A percentile compares a stretch with the other conserved stretches of the same genome.
These are phyloP conservation scores for Gambusia yucatana DNA, from an alignment of 2,797 vertebrate genomes.

Conservation along the genomic window DNA sequence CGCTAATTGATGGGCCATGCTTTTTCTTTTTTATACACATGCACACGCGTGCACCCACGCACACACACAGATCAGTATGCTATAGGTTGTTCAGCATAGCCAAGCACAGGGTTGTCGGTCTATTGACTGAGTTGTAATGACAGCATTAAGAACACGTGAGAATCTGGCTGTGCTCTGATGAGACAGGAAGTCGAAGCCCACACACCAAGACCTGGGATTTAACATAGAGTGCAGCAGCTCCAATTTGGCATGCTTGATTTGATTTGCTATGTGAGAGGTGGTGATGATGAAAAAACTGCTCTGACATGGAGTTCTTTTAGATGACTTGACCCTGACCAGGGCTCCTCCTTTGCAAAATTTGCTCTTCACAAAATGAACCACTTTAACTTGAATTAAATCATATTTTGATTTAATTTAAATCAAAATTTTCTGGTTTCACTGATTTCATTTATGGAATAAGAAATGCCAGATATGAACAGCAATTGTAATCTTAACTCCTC, in stretches of 20 bases:
- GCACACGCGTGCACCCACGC: not conserved
- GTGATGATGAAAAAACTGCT: slow-evolving; percentile 42
- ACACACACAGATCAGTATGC: slow-evolving; percentile 35
- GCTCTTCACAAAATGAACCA: slow-evolving; percentile 16
- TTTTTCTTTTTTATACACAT: slow-evolving; percentile 5
- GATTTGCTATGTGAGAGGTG: slow-evolving; percentile 44
- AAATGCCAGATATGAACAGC: not conserved
- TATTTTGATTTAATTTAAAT: not conserved
- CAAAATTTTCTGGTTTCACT: slow-evolving; percentile 1
- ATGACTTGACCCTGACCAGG: slow-evolving; percentile 3
- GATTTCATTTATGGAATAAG: slow-evolving; percentile 6
- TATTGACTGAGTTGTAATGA: slow-evolving; percentile 50
- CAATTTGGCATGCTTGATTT: slow-evolving; percentile 60
- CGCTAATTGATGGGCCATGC: slow-evolving; percentile 33
- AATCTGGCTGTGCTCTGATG: slow-evolving; percentile 28
- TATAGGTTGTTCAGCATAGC: slow-evolving; percentile 17
- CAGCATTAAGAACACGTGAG: slow-evolving; percentile 34
- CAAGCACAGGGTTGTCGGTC: slow-evolving; percentile 16
- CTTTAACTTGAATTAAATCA: slow-evolving; percentile 17
- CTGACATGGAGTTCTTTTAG: slow-evolving; percentile 43
- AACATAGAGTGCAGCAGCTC: slow-evolving; percentile 48
- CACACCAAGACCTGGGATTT: slow-evolving; percentile 32
- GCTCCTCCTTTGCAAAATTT: slow-evolving; percentile 40
- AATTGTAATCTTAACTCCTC: not conserved
- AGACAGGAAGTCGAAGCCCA: slow-evolving; percentile 20